These are phyloP conservation scores for Astreopora myriophthalma DNA, from an alignment of 64 coral and sea anemone genomes.

Conservation along the genomic window DNA sequence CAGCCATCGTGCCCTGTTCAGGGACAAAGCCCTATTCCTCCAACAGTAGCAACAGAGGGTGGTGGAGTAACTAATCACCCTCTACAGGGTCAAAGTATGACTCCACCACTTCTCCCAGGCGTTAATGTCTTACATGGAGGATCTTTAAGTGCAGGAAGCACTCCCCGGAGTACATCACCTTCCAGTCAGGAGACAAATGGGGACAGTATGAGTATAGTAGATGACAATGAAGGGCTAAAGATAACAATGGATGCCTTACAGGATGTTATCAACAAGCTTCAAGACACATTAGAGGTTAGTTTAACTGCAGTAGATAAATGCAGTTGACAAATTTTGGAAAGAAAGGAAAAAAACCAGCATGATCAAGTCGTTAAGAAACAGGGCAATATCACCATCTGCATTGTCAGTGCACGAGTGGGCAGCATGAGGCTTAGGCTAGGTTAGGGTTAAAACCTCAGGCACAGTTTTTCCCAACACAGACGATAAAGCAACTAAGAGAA, in stretches of 20 bases:
- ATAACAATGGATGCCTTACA: constrained; percentile 91
- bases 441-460: no score
- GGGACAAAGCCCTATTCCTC: background rate
- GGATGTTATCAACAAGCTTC: constrained; percentile 83
- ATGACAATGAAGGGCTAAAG: constrained; percentile 83
- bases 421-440: no score
- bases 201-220: constrained; percentile 26
- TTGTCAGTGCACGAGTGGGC: no score
- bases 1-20: constrained; percentile 28
- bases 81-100: constrained; percentile 32
- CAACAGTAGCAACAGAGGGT: background rate
- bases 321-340: no score
- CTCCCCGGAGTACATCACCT: constrained; percentile 78
- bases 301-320: no score
- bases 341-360: no score
- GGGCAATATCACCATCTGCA: no score
- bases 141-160: constrained; percentile 86
- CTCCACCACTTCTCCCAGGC: constrained; percentile 41
- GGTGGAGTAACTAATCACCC: background rate
- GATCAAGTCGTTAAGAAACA: no score
- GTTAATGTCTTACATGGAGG: constrained; percentile 6
- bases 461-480: no score
- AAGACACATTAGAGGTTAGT: constrained; percentile 65
- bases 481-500: no score
- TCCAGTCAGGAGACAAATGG: constrained; percentile 54